These are phyloP conservation scores for Scartelaos histophorus DNA, from an alignment of 2,113 vertebrate genomes.

Conservation along the genomic window DNA sequence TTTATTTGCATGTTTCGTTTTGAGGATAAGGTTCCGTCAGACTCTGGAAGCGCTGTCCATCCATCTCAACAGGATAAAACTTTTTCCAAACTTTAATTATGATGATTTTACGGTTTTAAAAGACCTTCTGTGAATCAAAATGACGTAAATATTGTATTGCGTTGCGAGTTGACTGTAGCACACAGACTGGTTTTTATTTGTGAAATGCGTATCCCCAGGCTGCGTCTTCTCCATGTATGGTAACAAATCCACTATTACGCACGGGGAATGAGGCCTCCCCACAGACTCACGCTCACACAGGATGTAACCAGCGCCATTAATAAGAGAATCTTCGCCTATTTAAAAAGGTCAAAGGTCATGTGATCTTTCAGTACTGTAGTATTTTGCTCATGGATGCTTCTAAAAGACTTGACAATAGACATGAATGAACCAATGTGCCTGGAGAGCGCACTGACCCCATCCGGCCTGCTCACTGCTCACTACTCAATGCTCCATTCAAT, in stretches of 20 bases:
- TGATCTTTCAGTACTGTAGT: not conserved
- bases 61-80: not conserved
- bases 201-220: constrained; percentile 24
- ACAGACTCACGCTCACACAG: constrained; percentile 16
- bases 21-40: not conserved
- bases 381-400: not conserved
- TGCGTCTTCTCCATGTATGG: constrained; percentile 68
- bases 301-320: not conserved
- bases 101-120: not conserved
- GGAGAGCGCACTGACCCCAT: not conserved
- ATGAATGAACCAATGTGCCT: not conserved
- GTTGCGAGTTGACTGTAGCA: not conserved
- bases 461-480: not conserved
- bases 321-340: not conserved
- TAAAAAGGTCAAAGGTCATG: constrained; percentile 2
- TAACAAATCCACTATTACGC: constrained; percentile 43
- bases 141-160: not conserved
- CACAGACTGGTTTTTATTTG: not conserved
- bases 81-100: not conserved
- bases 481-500: not conserved
- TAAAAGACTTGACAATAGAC: not conserved
- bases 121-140: not conserved
- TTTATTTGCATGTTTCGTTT: not conserved
- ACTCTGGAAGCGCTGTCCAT: not conserved
- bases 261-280: constrained; percentile 49